These are phyloP conservation scores for Daboia siamensis DNA, from an alignment of 2,113 vertebrate genomes.

Conservation along the genomic window DNA sequence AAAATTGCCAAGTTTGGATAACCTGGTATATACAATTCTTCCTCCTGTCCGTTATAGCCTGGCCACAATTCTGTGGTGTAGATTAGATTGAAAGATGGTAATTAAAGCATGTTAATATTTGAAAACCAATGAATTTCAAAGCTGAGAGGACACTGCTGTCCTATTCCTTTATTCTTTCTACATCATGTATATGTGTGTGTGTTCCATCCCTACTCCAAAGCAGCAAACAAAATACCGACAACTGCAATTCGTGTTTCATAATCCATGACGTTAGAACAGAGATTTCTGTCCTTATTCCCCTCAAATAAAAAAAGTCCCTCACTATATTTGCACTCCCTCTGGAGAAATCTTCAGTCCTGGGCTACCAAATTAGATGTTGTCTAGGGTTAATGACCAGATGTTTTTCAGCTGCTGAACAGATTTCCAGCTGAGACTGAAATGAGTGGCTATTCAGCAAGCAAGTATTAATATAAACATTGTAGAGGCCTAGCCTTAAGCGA, in stretches of 20 bases:
- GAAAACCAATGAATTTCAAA: background rate
- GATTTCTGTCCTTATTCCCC: background rate
- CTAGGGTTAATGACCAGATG: conserved; percentile 70
- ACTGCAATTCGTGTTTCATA: background rate
- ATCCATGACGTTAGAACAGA: background rate
- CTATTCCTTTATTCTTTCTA: background rate
- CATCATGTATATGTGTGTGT: background rate
- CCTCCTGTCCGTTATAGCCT: background rate
- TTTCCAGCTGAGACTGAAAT: conserved; percentile 62
- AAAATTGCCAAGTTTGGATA: background rate
- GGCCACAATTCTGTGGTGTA: background rate
- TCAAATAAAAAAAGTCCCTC: background rate
- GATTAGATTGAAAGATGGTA: background rate
- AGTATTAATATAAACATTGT: conserved; percentile 62
- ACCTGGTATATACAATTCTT: background rate
- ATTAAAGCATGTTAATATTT: background rate
- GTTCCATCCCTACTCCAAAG: background rate
- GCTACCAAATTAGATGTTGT: conserved; percentile 67
- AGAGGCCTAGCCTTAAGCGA: conserved; percentile 54
- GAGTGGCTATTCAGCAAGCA: conserved; percentile 57
- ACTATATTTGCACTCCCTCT: conserved; percentile 41
- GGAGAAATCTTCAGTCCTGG: conserved; percentile 52
- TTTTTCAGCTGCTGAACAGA: conserved; percentile 65
- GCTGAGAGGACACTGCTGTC: background rate
- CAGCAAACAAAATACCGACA: background rate